A percentile compares a stretch with the other conserved stretches of the same genome.
Evolutionary conservation across 2,113 vertebrate species (phyloP).

Genomic region (Mesoclemmys tuberculata): DNA sequence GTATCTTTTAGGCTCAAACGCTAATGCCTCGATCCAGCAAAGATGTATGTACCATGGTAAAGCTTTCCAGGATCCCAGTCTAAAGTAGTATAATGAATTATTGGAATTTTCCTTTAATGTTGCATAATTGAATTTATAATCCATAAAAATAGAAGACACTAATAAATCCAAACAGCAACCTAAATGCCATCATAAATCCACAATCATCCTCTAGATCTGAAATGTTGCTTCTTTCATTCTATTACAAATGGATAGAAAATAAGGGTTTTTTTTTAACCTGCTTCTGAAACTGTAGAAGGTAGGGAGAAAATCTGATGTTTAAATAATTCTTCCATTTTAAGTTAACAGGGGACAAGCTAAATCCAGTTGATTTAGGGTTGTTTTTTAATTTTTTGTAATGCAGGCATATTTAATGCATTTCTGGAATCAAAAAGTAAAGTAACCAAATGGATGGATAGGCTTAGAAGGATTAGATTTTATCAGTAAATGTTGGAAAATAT

Average conservation of each 20-base stretch:
- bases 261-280: background rate
- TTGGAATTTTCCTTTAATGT: background rate
- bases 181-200: background rate
- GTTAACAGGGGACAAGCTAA: background rate
- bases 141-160: background rate
- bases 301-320: background rate
- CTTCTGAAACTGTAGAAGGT: background rate
- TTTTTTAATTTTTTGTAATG: background rate
- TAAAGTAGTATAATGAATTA: background rate
- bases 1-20: background rate
- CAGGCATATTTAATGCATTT: background rate
- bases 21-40: background rate
- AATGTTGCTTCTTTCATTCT: fast-evolving
- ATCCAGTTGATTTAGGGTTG: background rate
- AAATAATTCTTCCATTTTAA: background rate
- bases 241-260: background rate
- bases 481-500: background rate
- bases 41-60: background rate
- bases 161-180: background rate
- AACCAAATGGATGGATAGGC: background rate
- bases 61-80: background rate
- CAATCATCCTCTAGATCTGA: background rate
- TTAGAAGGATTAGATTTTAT: background rate
- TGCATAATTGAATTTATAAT: background rate
- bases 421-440: background rate